These are phyloP conservation scores for Drosophila erecta DNA, from an alignment of 1,140 invertebrate genomes.

Conservation along the genomic window DNA sequence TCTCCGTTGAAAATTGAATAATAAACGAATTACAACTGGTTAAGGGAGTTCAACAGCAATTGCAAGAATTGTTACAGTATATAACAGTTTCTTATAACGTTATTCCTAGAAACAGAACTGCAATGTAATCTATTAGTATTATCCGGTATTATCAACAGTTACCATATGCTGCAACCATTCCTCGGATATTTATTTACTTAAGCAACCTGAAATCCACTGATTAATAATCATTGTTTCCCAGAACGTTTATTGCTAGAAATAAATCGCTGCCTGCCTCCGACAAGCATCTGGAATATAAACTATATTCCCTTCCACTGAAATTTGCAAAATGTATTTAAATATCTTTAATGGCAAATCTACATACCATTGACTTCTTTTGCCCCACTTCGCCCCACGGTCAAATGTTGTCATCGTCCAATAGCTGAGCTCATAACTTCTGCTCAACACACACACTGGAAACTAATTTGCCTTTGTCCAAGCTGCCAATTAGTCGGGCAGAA, in stretches of 20 bases:
- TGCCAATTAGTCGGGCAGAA: conserved; percentile 41
- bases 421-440: conserved; percentile 37
- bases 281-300: conserved; percentile 40
- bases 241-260: conserved; percentile 31
- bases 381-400: conserved; percentile 30
- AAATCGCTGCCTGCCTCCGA: conserved; percentile 13
- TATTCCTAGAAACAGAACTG: too few species aligned
- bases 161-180: too few species aligned
- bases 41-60: neutral
- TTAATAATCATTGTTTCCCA: conserved; percentile 13
- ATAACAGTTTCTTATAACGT: too few species aligned
- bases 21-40: conserved; percentile 2
- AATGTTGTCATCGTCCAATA: conserved; percentile 42
- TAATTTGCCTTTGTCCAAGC: conserved; percentile 40
- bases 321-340: conserved; percentile 15
- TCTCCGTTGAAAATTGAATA: neutral
- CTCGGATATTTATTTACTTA: neutral
- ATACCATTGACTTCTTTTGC: conserved; percentile 39
- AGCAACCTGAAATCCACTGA: neutral
- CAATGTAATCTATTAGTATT: too few species aligned
- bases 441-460: conserved; percentile 24
- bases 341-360: conserved; percentile 24
- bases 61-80: neutral
- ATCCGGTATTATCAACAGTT: too few species aligned
- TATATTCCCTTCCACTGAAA: neutral